Evolutionary conservation across 2,113 vertebrate species (phyloP).

Genomic region (Pavo muticus): DNA sequence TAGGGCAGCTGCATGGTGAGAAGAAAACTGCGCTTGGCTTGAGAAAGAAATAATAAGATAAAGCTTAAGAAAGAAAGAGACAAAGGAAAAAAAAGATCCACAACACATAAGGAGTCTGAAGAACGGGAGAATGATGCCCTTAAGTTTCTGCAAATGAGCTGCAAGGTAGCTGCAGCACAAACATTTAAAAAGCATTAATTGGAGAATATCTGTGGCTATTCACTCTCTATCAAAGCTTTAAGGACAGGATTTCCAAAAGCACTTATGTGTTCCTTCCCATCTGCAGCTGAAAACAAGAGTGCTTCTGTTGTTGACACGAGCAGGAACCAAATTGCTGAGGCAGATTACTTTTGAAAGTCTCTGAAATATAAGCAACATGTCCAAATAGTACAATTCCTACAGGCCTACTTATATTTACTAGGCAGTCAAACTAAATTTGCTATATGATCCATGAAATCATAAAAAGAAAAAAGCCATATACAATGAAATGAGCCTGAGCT

Average conservation of each 20-base stretch:
- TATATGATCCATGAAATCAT: slow-evolving; percentile 13
- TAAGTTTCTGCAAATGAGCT: background rate
- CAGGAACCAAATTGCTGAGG: background rate
- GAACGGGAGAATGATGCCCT: background rate
- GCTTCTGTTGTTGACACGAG: background rate
- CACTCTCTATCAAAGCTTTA: background rate
- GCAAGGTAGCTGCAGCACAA: background rate
- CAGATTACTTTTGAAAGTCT: background rate
- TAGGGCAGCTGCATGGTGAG: background rate
- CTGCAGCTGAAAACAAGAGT: background rate
- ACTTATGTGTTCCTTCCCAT: background rate
- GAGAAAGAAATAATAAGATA: background rate
- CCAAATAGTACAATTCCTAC: background rate
- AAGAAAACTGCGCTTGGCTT: background rate
- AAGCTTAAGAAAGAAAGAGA: background rate
- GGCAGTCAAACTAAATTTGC: slow-evolving; percentile 11
- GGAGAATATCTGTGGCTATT: background rate
- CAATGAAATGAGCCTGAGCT: background rate
- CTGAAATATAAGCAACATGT: background rate
- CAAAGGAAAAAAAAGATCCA: background rate
- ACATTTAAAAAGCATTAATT: background rate
- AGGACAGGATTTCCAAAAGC: background rate
- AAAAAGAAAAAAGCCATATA: background rate
- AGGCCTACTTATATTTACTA: slow-evolving; percentile 30
- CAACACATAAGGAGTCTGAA: background rate